These are phyloP conservation scores for Nymphicus hollandicus DNA, from an alignment of 2,113 vertebrate species.

Conservation along the genomic window DNA sequence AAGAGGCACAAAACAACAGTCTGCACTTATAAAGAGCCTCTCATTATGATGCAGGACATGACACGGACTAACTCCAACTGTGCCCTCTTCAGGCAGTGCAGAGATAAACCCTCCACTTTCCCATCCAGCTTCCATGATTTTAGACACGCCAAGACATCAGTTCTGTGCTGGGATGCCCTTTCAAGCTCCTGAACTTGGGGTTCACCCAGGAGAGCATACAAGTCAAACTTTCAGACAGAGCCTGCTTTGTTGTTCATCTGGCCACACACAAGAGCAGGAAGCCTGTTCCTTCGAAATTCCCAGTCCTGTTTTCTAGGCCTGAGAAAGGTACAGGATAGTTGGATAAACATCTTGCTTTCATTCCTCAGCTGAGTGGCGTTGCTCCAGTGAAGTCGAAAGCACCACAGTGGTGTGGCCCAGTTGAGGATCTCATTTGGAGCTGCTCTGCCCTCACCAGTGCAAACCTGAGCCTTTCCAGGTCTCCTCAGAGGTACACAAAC, in stretches of 20 bases:
- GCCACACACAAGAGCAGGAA: constrained; percentile 7
- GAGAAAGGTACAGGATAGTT: not conserved
- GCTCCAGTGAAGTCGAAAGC: not conserved
- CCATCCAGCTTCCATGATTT: not conserved
- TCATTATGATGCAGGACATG: not conserved
- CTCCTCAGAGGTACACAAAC: not conserved
- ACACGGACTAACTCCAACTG: fast-evolving
- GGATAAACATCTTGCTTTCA: not conserved
- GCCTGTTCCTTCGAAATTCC: not conserved
- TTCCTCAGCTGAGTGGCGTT: not conserved
- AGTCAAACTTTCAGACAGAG: constrained; percentile 6
- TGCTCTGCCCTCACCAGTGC: not conserved
- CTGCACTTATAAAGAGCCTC: not conserved
- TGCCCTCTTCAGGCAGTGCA: not conserved
- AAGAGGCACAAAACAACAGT: not conserved
- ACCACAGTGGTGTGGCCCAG: not conserved
- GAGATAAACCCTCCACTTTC: not conserved
- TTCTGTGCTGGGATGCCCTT: not conserved
- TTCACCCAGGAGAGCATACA: not conserved
- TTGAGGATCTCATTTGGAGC: not conserved
- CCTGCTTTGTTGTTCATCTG: constrained; percentile 2
- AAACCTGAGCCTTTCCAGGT: not conserved
- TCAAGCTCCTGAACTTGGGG: not conserved
- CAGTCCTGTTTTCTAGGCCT: not conserved
- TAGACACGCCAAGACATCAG: not conserved